Base-by-base conservation (phyloP, 1,140 invertebrate genomes). In the Aphidius ervi region DNA sequence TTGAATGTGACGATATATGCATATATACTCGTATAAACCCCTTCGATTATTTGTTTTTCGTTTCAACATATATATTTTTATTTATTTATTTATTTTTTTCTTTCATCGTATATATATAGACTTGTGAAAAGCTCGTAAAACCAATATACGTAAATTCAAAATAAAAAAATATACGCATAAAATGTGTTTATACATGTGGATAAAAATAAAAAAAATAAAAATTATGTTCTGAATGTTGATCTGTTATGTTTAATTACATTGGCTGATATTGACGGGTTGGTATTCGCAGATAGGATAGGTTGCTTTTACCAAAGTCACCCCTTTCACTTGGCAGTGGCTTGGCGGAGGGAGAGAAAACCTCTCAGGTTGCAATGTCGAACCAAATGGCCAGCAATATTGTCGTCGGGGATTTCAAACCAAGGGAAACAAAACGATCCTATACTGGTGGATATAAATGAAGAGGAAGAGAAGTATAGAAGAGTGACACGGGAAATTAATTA, bases 401-500 rank as follows among this genome's bases (percentile, higher is more conserved):
- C 76, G 74, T 74, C 70, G 67, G 65, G 67, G 67, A 69, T 69
- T 68, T 4, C 2, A 31, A 31, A 31, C 23, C 63, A 67, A 65
- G 70, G 65, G 69, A 74, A 52, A 63, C 56, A 42, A 64, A 52
- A 23, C 42, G 9, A 23, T 42, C 41, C 10, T 37, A 48, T 31
- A 31, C 49, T 41, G 6, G 46, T 45, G 53, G 46, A 42, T 41
- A 39, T n/a, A 23, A 6, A 48, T 37, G 20, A 31, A 60, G 59
- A 58, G 48, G 53, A 31, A 62, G 46, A 58, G 67, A 58, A 57
- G 9, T 46, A 65, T 59, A 60, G 61, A 63, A 72, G 69, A 69
- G 66, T 78, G 77, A 80, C 75, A 79, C 71, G 73, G 77, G 72
- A 75, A 78, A 80, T 79, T 80, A 80, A 80, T 80, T 80, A 79